Conservation (phyloP, 2,113 vertebrate genomes). For the Neodon shergylaensis region DNA sequence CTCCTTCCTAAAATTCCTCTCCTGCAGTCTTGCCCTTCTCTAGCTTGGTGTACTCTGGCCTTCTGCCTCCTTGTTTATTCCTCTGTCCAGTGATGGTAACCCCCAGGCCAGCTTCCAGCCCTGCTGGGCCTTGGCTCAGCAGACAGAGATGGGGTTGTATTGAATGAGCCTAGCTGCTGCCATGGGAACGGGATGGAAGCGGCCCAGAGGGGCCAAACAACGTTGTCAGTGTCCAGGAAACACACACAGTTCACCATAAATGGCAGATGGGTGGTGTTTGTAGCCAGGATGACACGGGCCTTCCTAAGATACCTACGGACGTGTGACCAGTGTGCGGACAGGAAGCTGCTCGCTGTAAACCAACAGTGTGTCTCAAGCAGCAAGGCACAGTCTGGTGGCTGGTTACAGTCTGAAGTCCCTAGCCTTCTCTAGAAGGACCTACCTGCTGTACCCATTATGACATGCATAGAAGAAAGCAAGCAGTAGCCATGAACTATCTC, state of each 20-base stretch:
- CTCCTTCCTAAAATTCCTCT: too few species aligned
- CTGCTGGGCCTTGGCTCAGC: neutral
- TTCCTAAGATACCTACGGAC: neutral
- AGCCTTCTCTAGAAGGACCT: neutral
- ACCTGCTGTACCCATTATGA: accelerated
- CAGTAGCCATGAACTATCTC: accelerated
- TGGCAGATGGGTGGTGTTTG: neutral
- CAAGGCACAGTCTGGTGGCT: accelerated
- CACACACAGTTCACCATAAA: accelerated
- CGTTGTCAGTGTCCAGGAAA: neutral
- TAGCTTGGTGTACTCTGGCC: neutral
- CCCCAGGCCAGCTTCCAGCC: neutral
- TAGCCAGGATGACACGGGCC: neutral
- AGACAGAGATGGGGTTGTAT: neutral
- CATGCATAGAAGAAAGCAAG: neutral
- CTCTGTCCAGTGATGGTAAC: neutral
- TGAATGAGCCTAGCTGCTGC: neutral
- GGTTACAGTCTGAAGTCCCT: too few species aligned
- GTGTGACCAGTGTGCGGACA: too few species aligned
- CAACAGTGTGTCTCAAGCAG: too few species aligned
- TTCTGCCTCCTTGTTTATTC: neutral
- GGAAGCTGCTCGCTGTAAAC: neutral
- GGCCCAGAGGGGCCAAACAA: neutral
- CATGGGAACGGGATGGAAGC: neutral
- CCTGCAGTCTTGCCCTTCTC: neutral